Percentiles rank a stretch among this genome's conserved stretches.
Evolutionary conservation across 2,888 invertebrate species (phyloP).

Genomic region (Barypeithes pellucidus): DNA sequence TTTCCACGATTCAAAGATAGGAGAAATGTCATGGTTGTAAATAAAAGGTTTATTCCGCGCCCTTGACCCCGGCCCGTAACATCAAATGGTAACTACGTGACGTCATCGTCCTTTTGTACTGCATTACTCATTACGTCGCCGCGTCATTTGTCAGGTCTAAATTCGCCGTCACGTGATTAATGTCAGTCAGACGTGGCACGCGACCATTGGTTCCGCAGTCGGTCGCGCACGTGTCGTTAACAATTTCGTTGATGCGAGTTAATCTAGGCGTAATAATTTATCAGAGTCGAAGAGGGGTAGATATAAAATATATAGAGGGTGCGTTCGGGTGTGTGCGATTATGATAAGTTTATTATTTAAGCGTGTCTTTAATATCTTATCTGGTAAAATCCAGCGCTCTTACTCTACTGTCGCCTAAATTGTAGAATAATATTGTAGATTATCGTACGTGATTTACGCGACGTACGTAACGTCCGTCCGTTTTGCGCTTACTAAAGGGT

Average conservation of each 20-base stretch:
- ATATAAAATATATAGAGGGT: constrained; percentile 24
- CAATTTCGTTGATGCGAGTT: constrained; percentile 46
- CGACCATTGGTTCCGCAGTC: constrained; percentile 48
- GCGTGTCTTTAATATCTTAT: constrained; percentile 35
- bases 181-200: constrained; percentile 45
- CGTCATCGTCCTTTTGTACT: constrained; percentile 40
- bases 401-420: too few relatives aligned
- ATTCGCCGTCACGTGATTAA: constrained; percentile 45
- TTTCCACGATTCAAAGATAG: too few relatives aligned
- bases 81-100: constrained; percentile 32
- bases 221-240: constrained; percentile 48
- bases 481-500: too few relatives aligned
- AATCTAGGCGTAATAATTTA: constrained; percentile 49
- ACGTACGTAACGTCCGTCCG: too few relatives aligned
- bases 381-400: not conserved
- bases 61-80: constrained; percentile 12
- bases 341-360: constrained; percentile 47
- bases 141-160: constrained; percentile 50
- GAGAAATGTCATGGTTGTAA: too few relatives aligned
- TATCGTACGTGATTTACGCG: too few relatives aligned
- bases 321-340: constrained; percentile 5
- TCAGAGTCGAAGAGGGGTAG: constrained; percentile 30
- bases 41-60: too few relatives aligned
- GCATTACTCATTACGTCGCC: constrained; percentile 47
- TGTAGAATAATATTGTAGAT: too few relatives aligned